Evolutionary conservation across 2,888 invertebrate species (phyloP), one percentile per base, ranked within the genome.

Genomic region (Euproctis similis): DNA sequence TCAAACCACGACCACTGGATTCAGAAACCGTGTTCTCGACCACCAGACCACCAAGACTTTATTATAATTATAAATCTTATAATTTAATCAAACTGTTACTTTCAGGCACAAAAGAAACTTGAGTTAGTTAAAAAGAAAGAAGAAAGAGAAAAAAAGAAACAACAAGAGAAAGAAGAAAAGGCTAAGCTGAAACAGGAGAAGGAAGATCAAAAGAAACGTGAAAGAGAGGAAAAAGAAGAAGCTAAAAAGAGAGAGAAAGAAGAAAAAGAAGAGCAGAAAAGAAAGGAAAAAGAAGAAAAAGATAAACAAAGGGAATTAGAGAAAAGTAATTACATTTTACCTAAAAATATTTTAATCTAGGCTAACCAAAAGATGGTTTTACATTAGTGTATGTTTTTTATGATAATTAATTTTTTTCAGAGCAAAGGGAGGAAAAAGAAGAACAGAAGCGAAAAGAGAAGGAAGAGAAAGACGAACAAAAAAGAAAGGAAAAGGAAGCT

Each of bases 101-200:
- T 65, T 9, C 50, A 88, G 75, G 27, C 87, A 2, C 86, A 87
- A 55, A 89, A 86, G 52, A 87, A 85, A 55, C 34, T 86, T 24
- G 87, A 88, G 54, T 84, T 76, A 8, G 82, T 84, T 4, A 88
- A 87, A 50, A 88, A 82, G 54, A 84, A 68, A 21, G 87, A 87
- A 43, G 87, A 88, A 46, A 78, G 70, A 30, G 81, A 86, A 39
- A 82, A 67, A 34, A 75, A 78, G 42, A 72, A 57, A 36, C 77
- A 70, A 35, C 73, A 76, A 37, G 85, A 84, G 32, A 85, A 85
- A 53, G 84, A 85, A 22, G 85, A 86, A 27, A 69, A 75, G 33
- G 82, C 80, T 4, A 77, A 65, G 44, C 63, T 72, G 30, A 80
- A 52, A 39, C 73, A 68, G 47, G 84, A 85, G 31, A 82, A 81